Base-by-base conservation (phyloP, 2,113 vertebrate genomes). In the Micronisus gabar region DNA sequence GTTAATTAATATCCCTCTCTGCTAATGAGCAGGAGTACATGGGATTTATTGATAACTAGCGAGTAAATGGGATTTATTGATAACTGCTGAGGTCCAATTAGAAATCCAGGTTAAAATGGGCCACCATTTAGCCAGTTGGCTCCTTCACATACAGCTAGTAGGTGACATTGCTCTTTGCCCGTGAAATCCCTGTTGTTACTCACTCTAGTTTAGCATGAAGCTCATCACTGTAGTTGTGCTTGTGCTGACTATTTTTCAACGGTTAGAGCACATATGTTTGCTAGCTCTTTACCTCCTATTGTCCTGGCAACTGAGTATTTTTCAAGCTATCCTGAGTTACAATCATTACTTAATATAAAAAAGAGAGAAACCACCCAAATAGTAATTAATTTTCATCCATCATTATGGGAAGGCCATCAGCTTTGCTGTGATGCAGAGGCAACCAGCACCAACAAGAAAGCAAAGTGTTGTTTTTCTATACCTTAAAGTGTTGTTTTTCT, bases 381-480 rank as follows among this genome's bases (percentile, higher is more conserved):
- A 78, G 53, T 90, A 84, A 94, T 95, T 92, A 61, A 78, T 94
- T 94, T 76, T 93, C 62, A 59, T 91, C 53, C 63, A 56, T 91
- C 70, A 13, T 86, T 90, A 92, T 61, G 92, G 90, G 79, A 95
- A 95, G 52, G 58, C 81, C 88, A 90, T 85, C 43, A 62, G 82
- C 82, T 95, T 72, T 89, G 59, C 32, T 89, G 73, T 40, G 22
- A 10, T 59, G 47, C 66, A 93, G 92, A 96, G 88, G 65, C 73
- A 76, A 66, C 45, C 67, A 87, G 67, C 22, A 38, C 16, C 79
- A 89, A 96, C 9, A 97, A 91, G 14, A 61, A 90, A 88, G 53
- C 7, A 22, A 86, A 52, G 21, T 25, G 14, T 26, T 66, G 79
- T 14, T 65, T 95, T 86, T 91, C 21, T 23, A 1, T 23, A 29